Percentiles rank a stretch among this genome's conserved stretches.
phyloP scores from a whole-genome alignment of 2,888 invertebrate species.

The Heteromurus nitidus region DNA sequence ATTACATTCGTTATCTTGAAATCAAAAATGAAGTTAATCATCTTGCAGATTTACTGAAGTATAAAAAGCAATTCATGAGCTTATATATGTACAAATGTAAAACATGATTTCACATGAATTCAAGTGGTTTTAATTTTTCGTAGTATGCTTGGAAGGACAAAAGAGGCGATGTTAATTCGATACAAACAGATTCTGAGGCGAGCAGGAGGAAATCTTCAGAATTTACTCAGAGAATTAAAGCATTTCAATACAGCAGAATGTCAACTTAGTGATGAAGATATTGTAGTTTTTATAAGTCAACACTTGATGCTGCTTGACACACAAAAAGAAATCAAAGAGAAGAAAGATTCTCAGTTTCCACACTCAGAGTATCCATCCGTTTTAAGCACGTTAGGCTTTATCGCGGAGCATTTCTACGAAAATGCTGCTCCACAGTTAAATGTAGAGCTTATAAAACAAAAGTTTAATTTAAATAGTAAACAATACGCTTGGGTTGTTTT shows the following conservation, averaged over 20 bases:
- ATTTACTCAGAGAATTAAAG: slow-evolving; percentile 69
- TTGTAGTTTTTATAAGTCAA: slow-evolving; percentile 66
- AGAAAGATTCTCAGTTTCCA: slow-evolving; percentile 67
- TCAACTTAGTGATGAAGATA: slow-evolving; percentile 69
- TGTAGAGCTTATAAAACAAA: slow-evolving; percentile 65
- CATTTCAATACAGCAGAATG: slow-evolving; percentile 73
- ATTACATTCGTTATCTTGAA: slow-evolving; percentile 85
- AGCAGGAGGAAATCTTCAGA: slow-evolving; percentile 67
- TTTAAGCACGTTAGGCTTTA: slow-evolving; percentile 67
- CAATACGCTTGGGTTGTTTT: slow-evolving; percentile 85
- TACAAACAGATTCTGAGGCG: slow-evolving; percentile 71
- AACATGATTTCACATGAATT: too few relatives aligned
- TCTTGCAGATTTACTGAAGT: slow-evolving; percentile 85
- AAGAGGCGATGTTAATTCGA: slow-evolving; percentile 79
- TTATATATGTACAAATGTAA: background rate
- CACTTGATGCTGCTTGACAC: slow-evolving; percentile 70
- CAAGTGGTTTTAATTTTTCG: slow-evolving; percentile 73
- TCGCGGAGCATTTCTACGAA: slow-evolving; percentile 70
- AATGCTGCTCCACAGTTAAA: slow-evolving; percentile 58
- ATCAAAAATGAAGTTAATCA: slow-evolving; percentile 82
- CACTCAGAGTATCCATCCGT: slow-evolving; percentile 68
- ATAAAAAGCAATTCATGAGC: too few relatives aligned
- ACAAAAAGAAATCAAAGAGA: slow-evolving; percentile 70
- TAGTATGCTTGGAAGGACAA: slow-evolving; percentile 82
- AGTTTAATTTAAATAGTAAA: slow-evolving; percentile 78